phyloP scores from a whole-genome alignment of 2,888 invertebrate species.

The Lacanobia wlatinum region DNA sequence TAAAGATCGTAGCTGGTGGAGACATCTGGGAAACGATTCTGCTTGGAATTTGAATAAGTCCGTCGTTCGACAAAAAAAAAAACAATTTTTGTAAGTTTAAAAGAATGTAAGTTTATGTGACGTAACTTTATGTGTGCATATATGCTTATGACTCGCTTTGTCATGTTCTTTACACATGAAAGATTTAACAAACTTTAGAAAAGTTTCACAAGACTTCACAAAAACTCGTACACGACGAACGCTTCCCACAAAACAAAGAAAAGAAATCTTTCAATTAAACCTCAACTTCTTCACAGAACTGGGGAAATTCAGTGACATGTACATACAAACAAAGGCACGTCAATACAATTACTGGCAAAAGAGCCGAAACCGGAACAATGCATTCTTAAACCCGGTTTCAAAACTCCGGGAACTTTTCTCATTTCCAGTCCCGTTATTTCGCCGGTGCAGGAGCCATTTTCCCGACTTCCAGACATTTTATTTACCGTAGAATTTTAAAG shows the following conservation, averaged over 20 bases:
- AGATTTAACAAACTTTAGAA: too few relatives aligned
- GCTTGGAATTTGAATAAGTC: too few relatives aligned
- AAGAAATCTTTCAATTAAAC: constrained; percentile 12
- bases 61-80: too few relatives aligned
- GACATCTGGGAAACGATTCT: too few relatives aligned
- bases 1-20: too few relatives aligned
- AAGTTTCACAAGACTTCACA: too few relatives aligned
- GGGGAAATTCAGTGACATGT: not conserved
- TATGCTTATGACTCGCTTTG: too few relatives aligned
- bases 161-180: not conserved
- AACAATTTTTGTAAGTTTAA: too few relatives aligned
- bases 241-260: not conserved
- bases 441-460: constrained; percentile 34
- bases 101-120: too few relatives aligned
- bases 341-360: constrained; percentile 40
- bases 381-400: constrained; percentile 29
- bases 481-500: constrained; percentile 59
- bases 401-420: constrained; percentile 53
- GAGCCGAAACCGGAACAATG: constrained; percentile 34
- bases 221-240: not conserved
- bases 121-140: too few relatives aligned
- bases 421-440: constrained; percentile 49
- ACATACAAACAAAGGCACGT: constrained; percentile 7
- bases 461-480: constrained; percentile 50
- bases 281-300: constrained; percentile 11